A percentile compares a stretch with the other conserved stretches of the same genome.
Conservation (phyloP, 2,888 invertebrate species). For the Drosophila differens region DNA sequence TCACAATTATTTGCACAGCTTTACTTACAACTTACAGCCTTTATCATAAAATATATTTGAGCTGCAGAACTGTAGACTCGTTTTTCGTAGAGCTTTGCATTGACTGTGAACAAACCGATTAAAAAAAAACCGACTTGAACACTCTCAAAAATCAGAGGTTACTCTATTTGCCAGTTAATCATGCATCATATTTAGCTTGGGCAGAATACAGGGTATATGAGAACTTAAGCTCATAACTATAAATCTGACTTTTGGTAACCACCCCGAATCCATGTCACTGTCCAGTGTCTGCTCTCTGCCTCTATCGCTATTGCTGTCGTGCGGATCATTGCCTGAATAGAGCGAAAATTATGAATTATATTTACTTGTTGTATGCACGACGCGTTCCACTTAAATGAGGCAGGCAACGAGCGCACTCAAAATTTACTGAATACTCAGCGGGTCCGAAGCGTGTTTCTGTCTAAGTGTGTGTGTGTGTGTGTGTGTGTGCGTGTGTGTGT, state of each 20-base stretch:
- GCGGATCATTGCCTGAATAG: slow-evolving; percentile 53
- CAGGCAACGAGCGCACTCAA: slow-evolving; percentile 49
- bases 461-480: neutral
- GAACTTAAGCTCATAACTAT: slow-evolving; percentile 17
- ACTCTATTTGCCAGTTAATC: neutral
- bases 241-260: slow-evolving; percentile 16
- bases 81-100: neutral
- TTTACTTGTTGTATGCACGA: slow-evolving; percentile 72
- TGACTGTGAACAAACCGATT: neutral
- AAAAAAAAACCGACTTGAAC: neutral
- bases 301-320: slow-evolving; percentile 24
- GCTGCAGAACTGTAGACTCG: neutral
- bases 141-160: neutral
- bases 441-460: slow-evolving; percentile 30
- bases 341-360: slow-evolving; percentile 77
- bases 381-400: slow-evolving; percentile 64
- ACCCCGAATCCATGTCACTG: slow-evolving; percentile 32
- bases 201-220: slow-evolving; percentile 7
- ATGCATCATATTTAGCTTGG: neutral
- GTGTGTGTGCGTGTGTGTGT: neutral
- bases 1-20: neutral
- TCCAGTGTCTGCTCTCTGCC: neutral
- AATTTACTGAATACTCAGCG: slow-evolving; percentile 61
- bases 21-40: neutral
- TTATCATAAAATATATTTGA: neutral